A percentile compares a stretch with the other conserved stretches of the same genome.
These are phyloP conservation scores for Mactromeris polynyma DNA, from an alignment of 2,888 invertebrate genomes.

Conservation along the genomic window DNA sequence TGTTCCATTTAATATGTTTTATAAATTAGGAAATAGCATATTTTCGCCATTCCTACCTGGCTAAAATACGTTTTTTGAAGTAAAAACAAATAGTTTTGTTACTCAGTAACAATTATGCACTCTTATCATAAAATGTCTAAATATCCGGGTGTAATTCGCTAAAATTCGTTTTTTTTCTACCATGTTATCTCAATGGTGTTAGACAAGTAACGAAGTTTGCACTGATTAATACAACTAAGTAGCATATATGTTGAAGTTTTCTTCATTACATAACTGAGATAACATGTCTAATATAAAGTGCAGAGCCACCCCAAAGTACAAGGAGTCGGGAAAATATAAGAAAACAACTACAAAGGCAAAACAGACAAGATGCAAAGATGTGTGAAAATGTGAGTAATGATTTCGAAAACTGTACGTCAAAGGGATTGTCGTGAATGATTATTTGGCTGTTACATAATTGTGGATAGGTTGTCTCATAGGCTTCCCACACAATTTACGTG, in stretches of 20 bases:
- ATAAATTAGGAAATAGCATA: neutral
- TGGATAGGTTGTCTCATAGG: neutral
- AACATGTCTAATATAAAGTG: too few species aligned
- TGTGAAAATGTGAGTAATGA: too few species aligned
- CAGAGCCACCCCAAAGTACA: too few species aligned
- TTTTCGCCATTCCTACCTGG: neutral
- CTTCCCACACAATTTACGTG: neutral
- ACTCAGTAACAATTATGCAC: neutral
- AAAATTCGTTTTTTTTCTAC: neutral
- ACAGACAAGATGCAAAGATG: too few species aligned
- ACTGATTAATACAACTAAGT: neutral
- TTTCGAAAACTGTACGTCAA: too few species aligned
- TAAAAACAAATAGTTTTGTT: neutral
- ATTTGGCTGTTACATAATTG: neutral
- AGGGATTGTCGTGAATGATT: neutral
- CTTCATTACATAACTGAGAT: neutral
- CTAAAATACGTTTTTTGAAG: neutral
- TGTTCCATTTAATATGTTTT: neutral
- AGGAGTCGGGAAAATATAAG: too few species aligned
- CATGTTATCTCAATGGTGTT: neutral
- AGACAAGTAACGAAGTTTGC: neutral
- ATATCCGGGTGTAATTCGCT: constrained; percentile 12
- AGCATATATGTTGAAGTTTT: neutral
- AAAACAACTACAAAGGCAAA: too few species aligned
- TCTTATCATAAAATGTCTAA: neutral